Base-by-base conservation (phyloP, 2,113 vertebrate genomes). In the Gavialis gangeticus region DNA sequence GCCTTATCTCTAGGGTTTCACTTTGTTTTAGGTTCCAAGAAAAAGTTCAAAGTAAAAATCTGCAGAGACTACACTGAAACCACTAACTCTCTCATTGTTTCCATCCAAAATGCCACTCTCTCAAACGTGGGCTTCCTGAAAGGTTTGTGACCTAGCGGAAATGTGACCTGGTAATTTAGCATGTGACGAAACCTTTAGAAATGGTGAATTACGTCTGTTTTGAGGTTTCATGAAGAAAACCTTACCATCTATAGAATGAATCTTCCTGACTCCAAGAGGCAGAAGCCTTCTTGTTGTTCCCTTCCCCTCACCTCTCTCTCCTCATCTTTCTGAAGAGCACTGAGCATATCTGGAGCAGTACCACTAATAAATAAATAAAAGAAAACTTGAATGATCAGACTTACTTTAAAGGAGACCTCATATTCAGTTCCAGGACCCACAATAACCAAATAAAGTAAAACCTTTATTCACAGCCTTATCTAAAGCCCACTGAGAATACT, bases 331-430 rank as follows among this genome's bases (percentile, higher is more conserved):
- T 64, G 89, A 71, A 71, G 37, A 71, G 82, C 85, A 63, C 56
- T 54, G 54, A 57, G 62, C 63, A 60, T 12, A 1, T 0, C 0
- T 0, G 62, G 64, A 86, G 73, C 57, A 18, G 11, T 37, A 37
- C 30, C 5, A 46, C 46, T 46, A 46, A 4, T 21, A 71, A 34
- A 71, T 13, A 24, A 71, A 71, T 71, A 37, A 71, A 22, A 71
- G 12, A 22, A 71, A 37, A 46, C 34, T 37, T 46, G 34, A 34
- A 71, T 37, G 34, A 71, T 7, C 22, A 2, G 60, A 2, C 7
- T 55, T 77, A 67, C 1, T 0, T 7, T 73, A 80, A 64, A 63
- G 54, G 66, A 78, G 21, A 62, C 10, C 19, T 54, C 24, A 54
- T 34, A 28, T 56, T 87, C 78, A 5, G 22, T 63, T 58, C 37